phyloP scores from a whole-genome alignment of 2,888 invertebrate species.

The Leucophenga maculata region DNA sequence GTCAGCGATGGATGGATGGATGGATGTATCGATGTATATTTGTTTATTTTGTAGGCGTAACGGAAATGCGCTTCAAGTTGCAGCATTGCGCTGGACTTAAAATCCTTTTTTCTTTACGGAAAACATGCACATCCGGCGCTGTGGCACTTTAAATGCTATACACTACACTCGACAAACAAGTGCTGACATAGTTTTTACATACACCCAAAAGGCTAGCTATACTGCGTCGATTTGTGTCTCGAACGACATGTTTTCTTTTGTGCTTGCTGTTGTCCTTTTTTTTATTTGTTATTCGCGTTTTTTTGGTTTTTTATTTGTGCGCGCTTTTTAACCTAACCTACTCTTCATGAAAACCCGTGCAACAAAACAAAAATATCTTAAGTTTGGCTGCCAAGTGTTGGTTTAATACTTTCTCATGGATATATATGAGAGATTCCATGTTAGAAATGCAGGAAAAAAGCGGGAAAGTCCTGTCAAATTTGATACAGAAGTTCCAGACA shows the following conservation, averaged over 20 bases:
- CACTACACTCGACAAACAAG: neutral
- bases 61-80: constrained; percentile 6
- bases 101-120: neutral
- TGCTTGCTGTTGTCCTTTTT: neutral
- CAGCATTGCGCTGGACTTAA: neutral
- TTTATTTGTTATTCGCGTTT: too few species aligned
- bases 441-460: too few species aligned
- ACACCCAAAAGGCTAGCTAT: neutral
- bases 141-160: neutral
- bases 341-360: too few species aligned
- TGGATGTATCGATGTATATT: neutral
- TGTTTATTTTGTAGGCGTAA: neutral
- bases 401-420: neutral
- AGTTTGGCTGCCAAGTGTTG: constrained; percentile 35
- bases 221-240: neutral
- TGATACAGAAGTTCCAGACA: too few species aligned
- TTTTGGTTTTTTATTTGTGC: too few species aligned
- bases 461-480: too few species aligned
- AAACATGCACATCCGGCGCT: constrained; percentile 1
- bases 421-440: neutral
- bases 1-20: neutral
- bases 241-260: neutral
- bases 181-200: constrained; percentile 9
- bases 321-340: too few species aligned
- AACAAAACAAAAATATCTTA: too few species aligned